Conservation (phyloP, 2,888 invertebrate genomes). For the Byasa hedistus region DNA sequence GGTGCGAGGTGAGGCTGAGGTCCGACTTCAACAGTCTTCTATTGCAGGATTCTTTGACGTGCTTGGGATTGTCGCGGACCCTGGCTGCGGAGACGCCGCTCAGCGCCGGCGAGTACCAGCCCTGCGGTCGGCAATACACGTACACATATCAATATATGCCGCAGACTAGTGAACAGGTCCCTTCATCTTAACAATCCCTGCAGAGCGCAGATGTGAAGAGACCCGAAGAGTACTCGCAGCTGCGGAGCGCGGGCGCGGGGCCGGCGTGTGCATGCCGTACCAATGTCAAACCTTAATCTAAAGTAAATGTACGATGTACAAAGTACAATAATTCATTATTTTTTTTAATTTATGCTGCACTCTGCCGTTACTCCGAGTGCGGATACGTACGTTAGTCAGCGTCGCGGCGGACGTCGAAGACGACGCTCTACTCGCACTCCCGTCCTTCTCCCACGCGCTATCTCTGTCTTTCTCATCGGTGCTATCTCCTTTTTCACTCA, state of each 20-base stretch:
- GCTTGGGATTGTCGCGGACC: slow-evolving; percentile 85
- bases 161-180: too few relatives aligned
- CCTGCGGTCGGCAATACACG: slow-evolving; percentile 62
- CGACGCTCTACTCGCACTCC: slow-evolving; percentile 67
- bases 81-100: slow-evolving; percentile 84
- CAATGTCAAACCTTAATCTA: too few relatives aligned
- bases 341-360: too few relatives aligned
- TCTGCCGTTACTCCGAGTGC: too few relatives aligned
- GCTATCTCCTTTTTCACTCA: slow-evolving; percentile 63
- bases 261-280: too few relatives aligned
- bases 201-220: too few relatives aligned
- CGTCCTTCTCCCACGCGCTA: slow-evolving; percentile 68
- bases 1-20: slow-evolving; percentile 87
- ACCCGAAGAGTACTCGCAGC: too few relatives aligned
- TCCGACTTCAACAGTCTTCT: slow-evolving; percentile 85
- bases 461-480: slow-evolving; percentile 71
- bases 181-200: too few relatives aligned
- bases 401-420: slow-evolving; percentile 80
- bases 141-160: background rate
- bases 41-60: slow-evolving; percentile 89
- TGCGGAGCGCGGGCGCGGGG: too few relatives aligned
- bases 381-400: slow-evolving; percentile 81
- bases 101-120: slow-evolving; percentile 85
- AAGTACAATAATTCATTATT: too few relatives aligned
- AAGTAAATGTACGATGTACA: too few relatives aligned